These are phyloP conservation scores for Tyrannus savana DNA, from an alignment of 2,113 vertebrate species.

Conservation along the genomic window DNA sequence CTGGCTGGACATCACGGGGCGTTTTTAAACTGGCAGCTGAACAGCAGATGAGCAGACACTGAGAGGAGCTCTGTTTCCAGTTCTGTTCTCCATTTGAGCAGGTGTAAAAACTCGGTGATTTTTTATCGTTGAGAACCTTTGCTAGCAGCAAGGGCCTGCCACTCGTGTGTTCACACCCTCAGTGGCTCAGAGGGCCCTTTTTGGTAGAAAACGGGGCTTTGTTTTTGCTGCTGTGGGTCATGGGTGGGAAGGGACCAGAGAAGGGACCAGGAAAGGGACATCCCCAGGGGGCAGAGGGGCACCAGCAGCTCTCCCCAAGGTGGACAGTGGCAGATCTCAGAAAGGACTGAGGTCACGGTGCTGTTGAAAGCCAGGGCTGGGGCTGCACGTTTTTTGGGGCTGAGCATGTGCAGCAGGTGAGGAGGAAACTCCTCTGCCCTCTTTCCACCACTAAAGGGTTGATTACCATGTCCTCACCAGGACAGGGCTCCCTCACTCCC, in stretches of 20 bases:
- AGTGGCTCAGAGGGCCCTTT: fast-evolving
- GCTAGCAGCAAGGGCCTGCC: neutral
- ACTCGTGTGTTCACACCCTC: fast-evolving
- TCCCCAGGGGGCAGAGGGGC: neutral
- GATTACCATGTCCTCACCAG: neutral
- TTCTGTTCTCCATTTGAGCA: neutral
- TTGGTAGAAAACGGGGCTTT: fast-evolving
- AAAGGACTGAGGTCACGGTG: fast-evolving
- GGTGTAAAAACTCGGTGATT: neutral
- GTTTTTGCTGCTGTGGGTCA: neutral
- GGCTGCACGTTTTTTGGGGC: neutral
- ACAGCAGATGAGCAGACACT: neutral
- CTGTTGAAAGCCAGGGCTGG: neutral
- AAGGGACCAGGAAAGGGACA: neutral
- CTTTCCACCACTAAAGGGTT: neutral
- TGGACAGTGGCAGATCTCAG: neutral
- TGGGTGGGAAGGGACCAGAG: neutral
- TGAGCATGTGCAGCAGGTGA: neutral
- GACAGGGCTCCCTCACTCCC: neutral
- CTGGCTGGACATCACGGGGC: neutral
- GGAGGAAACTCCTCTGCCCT: neutral
- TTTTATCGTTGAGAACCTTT: neutral
- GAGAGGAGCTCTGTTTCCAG: neutral
- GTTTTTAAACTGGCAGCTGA: neutral
- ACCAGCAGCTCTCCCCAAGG: neutral